A percentile compares a stretch with the other conserved stretches of the same genome.
Evolutionary conservation across 2,888 invertebrate genomes (phyloP).

Genomic region (Cyrtodaria siliqua): DNA sequence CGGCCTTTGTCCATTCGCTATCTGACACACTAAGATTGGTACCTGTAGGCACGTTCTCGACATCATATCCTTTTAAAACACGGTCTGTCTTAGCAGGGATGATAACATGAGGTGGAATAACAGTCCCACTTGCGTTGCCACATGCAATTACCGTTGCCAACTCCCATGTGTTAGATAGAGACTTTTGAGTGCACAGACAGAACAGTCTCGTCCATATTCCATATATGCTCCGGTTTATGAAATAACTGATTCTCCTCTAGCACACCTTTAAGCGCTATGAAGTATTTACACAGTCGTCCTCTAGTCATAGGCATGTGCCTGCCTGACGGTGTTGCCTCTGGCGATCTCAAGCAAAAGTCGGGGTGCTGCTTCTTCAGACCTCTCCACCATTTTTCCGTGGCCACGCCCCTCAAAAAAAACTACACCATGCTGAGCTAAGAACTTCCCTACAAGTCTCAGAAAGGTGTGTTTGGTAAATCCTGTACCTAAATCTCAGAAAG

Average conservation of each 20-base stretch:
- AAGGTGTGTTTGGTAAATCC: conserved; percentile 7
- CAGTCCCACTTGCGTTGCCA: conserved; percentile 38
- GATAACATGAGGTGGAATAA: conserved; percentile 48
- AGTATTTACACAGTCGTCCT: conserved; percentile 18
- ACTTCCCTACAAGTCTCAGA: not conserved
- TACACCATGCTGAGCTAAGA: not conserved
- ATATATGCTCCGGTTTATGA: conserved; percentile 11
- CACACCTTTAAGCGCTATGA: not conserved
- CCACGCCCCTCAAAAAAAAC: not conserved
- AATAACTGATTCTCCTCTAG: too few species aligned
- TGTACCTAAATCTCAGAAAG: too few species aligned
- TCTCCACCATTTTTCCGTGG: conserved; percentile 25
- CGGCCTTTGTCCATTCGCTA: conserved; percentile 25
- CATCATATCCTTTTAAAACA: conserved; percentile 18
- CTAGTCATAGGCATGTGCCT: conserved; percentile 40
- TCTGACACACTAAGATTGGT: conserved; percentile 17
- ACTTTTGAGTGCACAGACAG: conserved; percentile 28
- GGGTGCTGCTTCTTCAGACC: conserved; percentile 28
- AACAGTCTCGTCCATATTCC: conserved; percentile 9
- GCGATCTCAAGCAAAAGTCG: conserved; percentile 24
- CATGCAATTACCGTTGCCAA: conserved; percentile 42
- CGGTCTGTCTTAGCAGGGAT: conserved; percentile 48
- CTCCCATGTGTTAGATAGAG: conserved; percentile 19
- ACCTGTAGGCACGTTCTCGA: conserved; percentile 5
- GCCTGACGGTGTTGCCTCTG: conserved; percentile 34